These are phyloP conservation scores for Podarcis raffonei DNA, from an alignment of 2,113 vertebrate genomes.

Conservation along the genomic window DNA sequence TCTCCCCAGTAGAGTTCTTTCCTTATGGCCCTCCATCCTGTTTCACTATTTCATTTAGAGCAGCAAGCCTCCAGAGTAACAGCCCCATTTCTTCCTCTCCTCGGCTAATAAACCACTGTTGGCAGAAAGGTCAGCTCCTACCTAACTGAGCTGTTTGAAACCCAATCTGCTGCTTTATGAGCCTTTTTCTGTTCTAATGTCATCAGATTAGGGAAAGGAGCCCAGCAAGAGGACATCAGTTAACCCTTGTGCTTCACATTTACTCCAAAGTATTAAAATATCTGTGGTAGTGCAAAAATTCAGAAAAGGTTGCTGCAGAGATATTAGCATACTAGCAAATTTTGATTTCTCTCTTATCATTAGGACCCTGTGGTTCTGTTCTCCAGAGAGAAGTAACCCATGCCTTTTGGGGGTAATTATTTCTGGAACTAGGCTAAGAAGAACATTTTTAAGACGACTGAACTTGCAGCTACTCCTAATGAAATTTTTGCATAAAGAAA, in stretches of 20 bases:
- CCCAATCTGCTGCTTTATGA: constrained; percentile 14
- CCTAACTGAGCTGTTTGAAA: constrained; percentile 9
- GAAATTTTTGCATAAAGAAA: not conserved
- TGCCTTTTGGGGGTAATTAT: not conserved
- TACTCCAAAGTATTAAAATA: not conserved
- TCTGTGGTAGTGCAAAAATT: not conserved
- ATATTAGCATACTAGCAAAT: not conserved
- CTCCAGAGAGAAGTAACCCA: not conserved
- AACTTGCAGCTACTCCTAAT: not conserved
- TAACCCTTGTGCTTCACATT: not conserved
- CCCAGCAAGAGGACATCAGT: not conserved
- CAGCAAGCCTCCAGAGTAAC: not conserved
- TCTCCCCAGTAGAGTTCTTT: not conserved
- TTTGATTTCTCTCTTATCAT: not conserved
- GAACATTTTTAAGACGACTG: not conserved
- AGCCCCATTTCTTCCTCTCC: not conserved
- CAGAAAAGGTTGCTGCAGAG: not conserved
- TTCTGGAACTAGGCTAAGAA: not conserved
- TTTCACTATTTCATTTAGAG: constrained; percentile 1
- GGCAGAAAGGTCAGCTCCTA: constrained; percentile 10
- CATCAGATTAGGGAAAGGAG: not conserved
- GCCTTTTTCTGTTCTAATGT: constrained; percentile 1
- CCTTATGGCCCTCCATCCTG: not conserved
- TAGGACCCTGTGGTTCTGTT: not conserved
- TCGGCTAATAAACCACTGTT: not conserved